phyloP scores from a whole-genome alignment of 2,113 vertebrate species.

The Chamaetylas fuelleborni region DNA sequence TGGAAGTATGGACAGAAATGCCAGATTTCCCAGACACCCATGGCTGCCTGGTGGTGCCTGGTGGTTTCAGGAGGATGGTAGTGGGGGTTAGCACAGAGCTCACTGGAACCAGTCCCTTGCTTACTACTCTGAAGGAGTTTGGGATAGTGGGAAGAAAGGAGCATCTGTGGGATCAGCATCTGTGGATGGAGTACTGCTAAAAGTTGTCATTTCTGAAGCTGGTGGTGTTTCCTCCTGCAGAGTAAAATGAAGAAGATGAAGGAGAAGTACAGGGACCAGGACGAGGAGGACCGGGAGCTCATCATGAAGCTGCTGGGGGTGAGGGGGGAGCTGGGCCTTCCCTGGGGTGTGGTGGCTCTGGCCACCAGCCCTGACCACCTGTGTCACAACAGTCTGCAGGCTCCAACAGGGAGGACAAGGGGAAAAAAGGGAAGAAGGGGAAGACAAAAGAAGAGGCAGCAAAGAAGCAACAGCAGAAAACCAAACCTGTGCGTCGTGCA shows the following conservation, averaged over 20 bases:
- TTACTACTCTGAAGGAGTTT: neutral
- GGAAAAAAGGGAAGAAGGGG: conserved; percentile 87
- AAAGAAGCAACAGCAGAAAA: conserved; percentile 79
- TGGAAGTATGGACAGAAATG: neutral
- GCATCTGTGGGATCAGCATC: neutral
- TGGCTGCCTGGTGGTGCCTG: neutral
- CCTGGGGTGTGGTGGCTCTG: rapidly evolving
- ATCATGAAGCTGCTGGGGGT: conserved; percentile 96
- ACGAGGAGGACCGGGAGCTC: conserved; percentile 95
- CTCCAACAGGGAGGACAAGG: conserved; percentile 86
- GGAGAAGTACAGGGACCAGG: conserved; percentile 98
- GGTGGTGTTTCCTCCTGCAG: conserved; percentile 65
- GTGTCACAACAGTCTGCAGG: conserved; percentile 82
- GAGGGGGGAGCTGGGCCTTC: conserved; percentile 22
- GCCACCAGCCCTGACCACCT: neutral
- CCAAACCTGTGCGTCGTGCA: conserved; percentile 50
- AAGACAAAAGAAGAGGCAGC: conserved; percentile 80
- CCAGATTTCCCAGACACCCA: rapidly evolving
- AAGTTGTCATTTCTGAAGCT: neutral
- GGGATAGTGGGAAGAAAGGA: neutral
- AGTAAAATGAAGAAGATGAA: conserved; percentile 98
- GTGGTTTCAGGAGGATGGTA: neutral
- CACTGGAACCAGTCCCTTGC: neutral
- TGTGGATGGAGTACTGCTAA: neutral
- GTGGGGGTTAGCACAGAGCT: neutral